Evolutionary conservation across 2,113 vertebrate genomes (phyloP), one percentile per base, ranked within the genome.

Genomic region (Cavia porcellus): DNA sequence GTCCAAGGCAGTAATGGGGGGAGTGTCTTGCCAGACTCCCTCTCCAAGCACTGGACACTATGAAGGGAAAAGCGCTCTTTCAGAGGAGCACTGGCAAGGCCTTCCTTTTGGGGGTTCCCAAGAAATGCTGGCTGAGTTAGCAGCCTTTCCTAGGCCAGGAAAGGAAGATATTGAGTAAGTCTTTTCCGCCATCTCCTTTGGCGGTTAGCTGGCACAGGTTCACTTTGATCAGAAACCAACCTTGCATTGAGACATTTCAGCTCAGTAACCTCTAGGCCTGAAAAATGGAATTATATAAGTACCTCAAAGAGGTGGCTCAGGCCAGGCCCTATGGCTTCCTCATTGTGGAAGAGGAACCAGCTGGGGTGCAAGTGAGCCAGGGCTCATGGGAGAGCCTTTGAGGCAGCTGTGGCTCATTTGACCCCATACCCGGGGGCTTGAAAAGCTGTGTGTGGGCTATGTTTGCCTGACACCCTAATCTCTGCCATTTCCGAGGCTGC

Each of bases 201-300:
- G 30, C 14, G 20, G 75, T 93, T 92, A 42, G n/a, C 72, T 88
- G 92, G 84, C 85, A 92, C 30, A 45, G 38, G 74, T 52, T 92
- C 47, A 72, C 66, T 74, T 86, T 87, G 45, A 55, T 89, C 94
- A 96, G 75, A 96, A 91, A 89, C 74, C 89, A 93, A 75, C 11
- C 55, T 81, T 52, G 90, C 75, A 70, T 61, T 96, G 94, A 95
- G 88, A 95, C 93, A 95, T 95, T 86, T 84, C 85, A 72, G 62
- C 68, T 90, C 87, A 96, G 81, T 89, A 92, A 94, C 12, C 62
- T 93, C 93, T 94, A 84, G 72, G 64, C n/a, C 90, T 89, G 30
- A 96, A 90, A 86, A 93, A 79, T 28, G 12, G 55, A 89, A 93
- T 96, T 89, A 62, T 68, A 64, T 68, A 96, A 96, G 79, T 7